Evolutionary conservation across 64 coral and sea anemone genomes (phyloP), one percentile per base, ranked within the genome.

Genomic region (Pachyseris speciosa): DNA sequence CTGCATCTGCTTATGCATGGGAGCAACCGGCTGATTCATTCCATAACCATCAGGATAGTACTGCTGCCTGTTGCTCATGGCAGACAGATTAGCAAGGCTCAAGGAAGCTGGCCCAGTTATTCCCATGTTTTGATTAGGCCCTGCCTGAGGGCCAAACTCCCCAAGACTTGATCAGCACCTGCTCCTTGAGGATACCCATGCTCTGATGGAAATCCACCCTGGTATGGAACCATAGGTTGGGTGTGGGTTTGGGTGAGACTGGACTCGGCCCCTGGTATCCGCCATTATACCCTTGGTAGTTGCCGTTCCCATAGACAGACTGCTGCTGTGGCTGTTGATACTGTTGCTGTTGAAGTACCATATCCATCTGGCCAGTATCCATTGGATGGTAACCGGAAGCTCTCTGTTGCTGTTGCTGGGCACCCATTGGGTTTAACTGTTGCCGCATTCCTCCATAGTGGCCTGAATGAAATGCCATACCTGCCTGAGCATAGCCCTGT

Each of bases 11-110:
- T 90, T 76, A 2, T 31, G 48, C 12, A 59, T 79, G 1, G 89
- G 89, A 48, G 89, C 84, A 34, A 84, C 83, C 0, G 89, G 78
- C 17, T 19, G 78, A 32, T 68, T 78, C 47, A 78, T 59, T 30
- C 45, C 42, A 66, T 75, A 92, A 31, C 74, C 89, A 59, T 92
- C 89, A 2, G 79, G 31, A 40, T 84, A 92, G 20, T 84, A 92
- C 51, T 84, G 80, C 37, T 64, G 60, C 48, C 51, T 19, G 15
- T 83, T 69, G 43, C 88, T 78, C 51, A 51, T 84, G 32, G 64
- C 78, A 74, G 67, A 71, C 15, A 71, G 36, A 19, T 71, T 71
- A 37, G 75, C 69, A 57, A 83, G 44, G n/a, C 79, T 92, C 25
- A 83, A 71, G 8, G 89, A 92, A 2, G 88, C 53, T 38, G 88